Percentiles rank a stretch among this genome's conserved stretches.
Conservation (phyloP, 2,888 invertebrate species). For the Hydraecia micacea region DNA sequence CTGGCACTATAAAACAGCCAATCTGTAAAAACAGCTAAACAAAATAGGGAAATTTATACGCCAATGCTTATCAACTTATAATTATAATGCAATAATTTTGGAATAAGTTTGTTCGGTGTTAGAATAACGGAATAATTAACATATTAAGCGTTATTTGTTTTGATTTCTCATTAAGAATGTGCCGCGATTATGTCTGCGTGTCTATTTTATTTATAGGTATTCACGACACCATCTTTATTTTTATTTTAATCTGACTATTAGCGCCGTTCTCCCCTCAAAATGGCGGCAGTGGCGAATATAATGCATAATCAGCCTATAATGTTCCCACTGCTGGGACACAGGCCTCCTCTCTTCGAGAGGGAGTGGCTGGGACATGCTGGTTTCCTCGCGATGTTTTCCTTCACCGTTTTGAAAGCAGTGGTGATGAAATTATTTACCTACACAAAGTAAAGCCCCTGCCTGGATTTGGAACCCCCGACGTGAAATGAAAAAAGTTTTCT, state of each 20-base stretch:
- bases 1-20: not conserved
- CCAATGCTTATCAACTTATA: slow-evolving; percentile 27
- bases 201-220: not conserved
- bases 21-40: not conserved
- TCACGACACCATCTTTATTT: not conserved
- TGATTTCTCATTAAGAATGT: not conserved
- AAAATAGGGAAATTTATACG: slow-evolving; percentile 16
- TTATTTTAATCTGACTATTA: not conserved
- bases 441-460: no score
- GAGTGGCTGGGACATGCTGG: no score
- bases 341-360: no score
- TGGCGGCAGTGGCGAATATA: no score
- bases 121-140: slow-evolving; percentile 25
- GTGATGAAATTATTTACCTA: no score
- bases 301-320: no score
- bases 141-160: not conserved
- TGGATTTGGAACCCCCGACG: no score
- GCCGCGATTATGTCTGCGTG: not conserved
- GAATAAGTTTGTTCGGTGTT: slow-evolving; percentile 11
- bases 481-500: not conserved
- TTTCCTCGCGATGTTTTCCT: no score
- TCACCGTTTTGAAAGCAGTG: no score
- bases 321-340: no score
- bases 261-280: not conserved
- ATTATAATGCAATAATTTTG: slow-evolving; percentile 15